Evolutionary conservation across 64 coral and sea anemone genomes (phyloP), one percentile per base, ranked within the genome.

Genomic region (Pocillopora damicornis): DNA sequence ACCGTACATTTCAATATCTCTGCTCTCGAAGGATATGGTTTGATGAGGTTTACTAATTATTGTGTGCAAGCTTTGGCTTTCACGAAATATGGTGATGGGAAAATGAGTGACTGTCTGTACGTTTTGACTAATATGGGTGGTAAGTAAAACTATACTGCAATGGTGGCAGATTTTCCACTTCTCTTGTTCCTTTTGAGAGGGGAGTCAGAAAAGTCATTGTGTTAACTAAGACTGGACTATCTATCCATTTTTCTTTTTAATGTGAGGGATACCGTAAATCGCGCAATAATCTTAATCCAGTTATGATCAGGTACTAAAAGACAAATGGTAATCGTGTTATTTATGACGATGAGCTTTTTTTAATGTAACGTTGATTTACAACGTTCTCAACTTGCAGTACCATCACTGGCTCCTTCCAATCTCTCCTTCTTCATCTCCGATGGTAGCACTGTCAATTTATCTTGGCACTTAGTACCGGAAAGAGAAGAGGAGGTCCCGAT

Each of bases 371-470:
- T 30, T 71, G 11, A 20, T 23, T 71, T 22, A 1, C 25, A 9
- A 71, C 11, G 23, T 71, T 23, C 13, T 78, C 35, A 76, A 88
- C 78, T 11, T 87, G 0, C 83, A 91, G 90, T 60, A 45, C 90
- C 90, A 73, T 65, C 36, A 73, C 23, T 9, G 38, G 60, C 42
- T 73, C 82, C 83, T 11, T 56, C 63, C 26, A 22, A 35, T 9
- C 11, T 65, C 13, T 37, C 77, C 0, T 75, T 61, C 9, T 58
- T 23, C 60, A 87, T 20, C 87, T 16, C 86, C 16, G 76, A 68
- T 18, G 20, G n/a, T n/a, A 73, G 14, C n/a, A 76, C 37, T 20
- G 61, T 91, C 0, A 62, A 12, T 22, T 38, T 91, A 34, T 79
- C 62, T 6, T 91, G 90, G 90, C 12, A n/a, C 20, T 38, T 35